A percentile compares a stretch with the other conserved stretches of the same genome.
Evolutionary conservation across 30 jellyfish, hydroid and myxozoan species (phyloP).

Genomic region (Turritopsis dohrnii): DNA sequence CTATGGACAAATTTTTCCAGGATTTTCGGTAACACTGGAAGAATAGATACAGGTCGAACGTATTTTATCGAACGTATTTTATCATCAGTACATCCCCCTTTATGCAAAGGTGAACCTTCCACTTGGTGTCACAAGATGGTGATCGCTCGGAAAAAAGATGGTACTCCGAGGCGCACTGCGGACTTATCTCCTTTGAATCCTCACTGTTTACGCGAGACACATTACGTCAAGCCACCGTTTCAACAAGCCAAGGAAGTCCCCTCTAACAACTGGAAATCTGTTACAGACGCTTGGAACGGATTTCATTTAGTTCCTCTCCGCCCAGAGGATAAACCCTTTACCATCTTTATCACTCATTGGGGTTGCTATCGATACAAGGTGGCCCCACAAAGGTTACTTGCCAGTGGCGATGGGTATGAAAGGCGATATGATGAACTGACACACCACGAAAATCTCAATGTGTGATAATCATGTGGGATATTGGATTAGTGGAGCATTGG

Average conservation of each 20-base stretch:
- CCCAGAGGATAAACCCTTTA: neutral
- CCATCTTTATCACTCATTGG: neutral
- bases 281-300: neutral
- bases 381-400: neutral
- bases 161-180: neutral
- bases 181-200: too few species aligned
- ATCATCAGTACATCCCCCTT: too few species aligned
- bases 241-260: neutral
- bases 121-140: neutral
- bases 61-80: too few species aligned
- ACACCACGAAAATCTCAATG: too few species aligned
- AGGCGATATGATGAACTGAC: slow-evolving; percentile 6
- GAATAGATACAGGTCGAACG: too few species aligned
- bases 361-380: neutral
- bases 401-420: slow-evolving; percentile 19
- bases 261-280: neutral
- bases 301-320: neutral
- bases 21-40: too few species aligned
- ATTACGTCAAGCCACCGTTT: neutral
- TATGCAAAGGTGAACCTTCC: neutral
- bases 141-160: neutral
- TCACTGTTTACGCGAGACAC: neutral
- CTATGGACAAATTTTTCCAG: too few species aligned
- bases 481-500: too few species aligned
- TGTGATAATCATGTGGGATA: too few species aligned